Evolutionary conservation across 2,797 vertebrate species (phyloP).

Genomic region (Acanthornis magna): DNA sequence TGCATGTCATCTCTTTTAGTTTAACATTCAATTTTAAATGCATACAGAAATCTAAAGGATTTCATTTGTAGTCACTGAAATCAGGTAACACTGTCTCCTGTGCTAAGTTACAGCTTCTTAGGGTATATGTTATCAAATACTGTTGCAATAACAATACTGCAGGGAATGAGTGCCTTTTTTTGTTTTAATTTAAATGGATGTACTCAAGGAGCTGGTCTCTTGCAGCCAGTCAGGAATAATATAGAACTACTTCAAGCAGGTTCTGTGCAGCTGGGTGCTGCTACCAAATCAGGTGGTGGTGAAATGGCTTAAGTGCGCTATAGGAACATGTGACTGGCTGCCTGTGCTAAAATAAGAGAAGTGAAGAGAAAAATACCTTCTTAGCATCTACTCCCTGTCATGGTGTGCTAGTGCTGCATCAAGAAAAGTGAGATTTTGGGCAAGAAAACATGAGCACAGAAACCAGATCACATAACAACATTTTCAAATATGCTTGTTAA

Average conservation of each 20-base stretch:
- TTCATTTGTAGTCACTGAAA: neutral
- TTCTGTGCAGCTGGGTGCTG: neutral
- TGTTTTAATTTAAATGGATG: neutral
- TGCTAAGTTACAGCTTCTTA: neutral
- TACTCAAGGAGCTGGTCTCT: neutral
- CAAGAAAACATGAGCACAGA: neutral
- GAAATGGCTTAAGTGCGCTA: neutral
- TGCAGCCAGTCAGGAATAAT: neutral
- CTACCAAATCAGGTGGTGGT: too few relatives aligned
- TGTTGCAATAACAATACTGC: neutral
- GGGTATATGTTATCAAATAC: neutral
- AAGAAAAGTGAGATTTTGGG: neutral
- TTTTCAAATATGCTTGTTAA: neutral
- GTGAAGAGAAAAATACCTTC: neutral
- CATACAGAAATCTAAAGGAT: neutral
- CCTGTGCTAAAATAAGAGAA: neutral
- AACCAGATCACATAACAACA: neutral
- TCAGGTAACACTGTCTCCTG: neutral
- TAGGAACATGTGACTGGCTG: neutral
- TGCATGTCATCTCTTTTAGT: neutral
- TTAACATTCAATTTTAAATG: neutral
- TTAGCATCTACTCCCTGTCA: neutral
- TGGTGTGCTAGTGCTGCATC: neutral
- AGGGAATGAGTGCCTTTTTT: neutral
- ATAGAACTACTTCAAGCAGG: neutral